Evolutionary conservation across 2,888 invertebrate genomes (phyloP), one percentile per base, ranked within the genome.

Genomic region (Rhagium mordax): DNA sequence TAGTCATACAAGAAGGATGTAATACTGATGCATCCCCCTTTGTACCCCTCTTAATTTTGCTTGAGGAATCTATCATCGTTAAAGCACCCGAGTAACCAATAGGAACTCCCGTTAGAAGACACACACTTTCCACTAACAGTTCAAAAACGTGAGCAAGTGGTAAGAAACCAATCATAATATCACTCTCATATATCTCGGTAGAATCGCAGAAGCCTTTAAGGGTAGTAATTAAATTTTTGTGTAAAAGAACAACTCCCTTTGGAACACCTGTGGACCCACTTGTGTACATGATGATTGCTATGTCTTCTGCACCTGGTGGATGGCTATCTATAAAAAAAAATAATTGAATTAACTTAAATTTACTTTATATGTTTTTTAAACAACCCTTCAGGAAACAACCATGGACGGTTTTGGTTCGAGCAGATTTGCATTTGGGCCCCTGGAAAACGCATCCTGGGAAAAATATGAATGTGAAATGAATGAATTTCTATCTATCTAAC

Each of bases 251-350:
- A 13, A 96, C 95, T 83, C 98, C 98, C 89, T 98, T 98, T 0
- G 98, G 98, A 73, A 94, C 92, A 66, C 98, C 98, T 3, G 99
- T 99, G 0, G 98, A 98, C 5, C 99, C 99, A 81, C 97, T 98
- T 1, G 99, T 99, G 90, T 99, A 99, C 99, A 99, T 99, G 51
- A 99, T 94, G 83, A 99, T 96, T 61, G 99, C 99, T 3, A 94
- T 93, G 87, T 99, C 98, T 13, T 92, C 89, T 5, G 93, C 88
- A 5, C 88, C 87, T 1, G 97, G 96, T 5, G 92, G 90, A 16
- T 24, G 21, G 13, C 65, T 64, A 29, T 67, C 78, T 79, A 64
- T 0, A 74, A 72, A 8, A 33, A 41, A 41, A 55, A 55, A n/a
- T 13, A 53, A 24, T n/a, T 5, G 13, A 33, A 33, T 2, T 33